phyloP scores from a whole-genome alignment of 2,888 invertebrate species.

The Pristionchus maxplancki region DNA sequence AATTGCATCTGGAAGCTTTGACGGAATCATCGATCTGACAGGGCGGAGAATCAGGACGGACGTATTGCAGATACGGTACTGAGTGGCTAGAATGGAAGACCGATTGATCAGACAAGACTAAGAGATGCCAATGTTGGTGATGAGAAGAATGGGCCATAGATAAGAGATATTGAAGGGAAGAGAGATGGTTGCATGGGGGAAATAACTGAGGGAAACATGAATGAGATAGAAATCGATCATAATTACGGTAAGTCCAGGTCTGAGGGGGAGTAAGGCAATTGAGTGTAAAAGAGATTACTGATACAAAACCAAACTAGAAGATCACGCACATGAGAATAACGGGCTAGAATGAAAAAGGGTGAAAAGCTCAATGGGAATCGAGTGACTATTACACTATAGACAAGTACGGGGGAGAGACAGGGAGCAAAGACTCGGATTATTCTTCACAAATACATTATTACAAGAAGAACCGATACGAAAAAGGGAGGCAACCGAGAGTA shows the following conservation, averaged over 20 bases:
- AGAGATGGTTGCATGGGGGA: not conserved
- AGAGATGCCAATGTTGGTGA: constrained; percentile 4
- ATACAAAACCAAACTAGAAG: not conserved
- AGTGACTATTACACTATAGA: constrained; percentile 35
- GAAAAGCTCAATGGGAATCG: constrained; percentile 6
- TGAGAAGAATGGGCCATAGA: constrained; percentile 1
- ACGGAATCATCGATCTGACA: constrained; percentile 17
- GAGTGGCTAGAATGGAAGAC: constrained; percentile 38
- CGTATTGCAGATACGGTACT: constrained; percentile 30
- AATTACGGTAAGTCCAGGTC: constrained; percentile 9
- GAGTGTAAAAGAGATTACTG: not conserved
- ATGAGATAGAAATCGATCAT: not conserved
- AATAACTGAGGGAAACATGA: constrained; percentile 8
- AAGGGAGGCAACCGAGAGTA: constrained; percentile 1
- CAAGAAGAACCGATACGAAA: not conserved
- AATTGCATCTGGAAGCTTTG: not conserved
- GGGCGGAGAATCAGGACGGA: constrained; percentile 11
- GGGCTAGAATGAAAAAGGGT: not conserved
- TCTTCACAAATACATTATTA: constrained; percentile 20
- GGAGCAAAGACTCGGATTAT: not conserved
- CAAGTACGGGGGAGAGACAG: constrained; percentile 3
- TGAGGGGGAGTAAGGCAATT: constrained; percentile 29
- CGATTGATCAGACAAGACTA: constrained; percentile 34
- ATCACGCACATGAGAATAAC: not conserved
- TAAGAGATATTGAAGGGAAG: not conserved